phyloP scores from a whole-genome alignment of 2,888 invertebrate genomes.

The Spisula solida region DNA sequence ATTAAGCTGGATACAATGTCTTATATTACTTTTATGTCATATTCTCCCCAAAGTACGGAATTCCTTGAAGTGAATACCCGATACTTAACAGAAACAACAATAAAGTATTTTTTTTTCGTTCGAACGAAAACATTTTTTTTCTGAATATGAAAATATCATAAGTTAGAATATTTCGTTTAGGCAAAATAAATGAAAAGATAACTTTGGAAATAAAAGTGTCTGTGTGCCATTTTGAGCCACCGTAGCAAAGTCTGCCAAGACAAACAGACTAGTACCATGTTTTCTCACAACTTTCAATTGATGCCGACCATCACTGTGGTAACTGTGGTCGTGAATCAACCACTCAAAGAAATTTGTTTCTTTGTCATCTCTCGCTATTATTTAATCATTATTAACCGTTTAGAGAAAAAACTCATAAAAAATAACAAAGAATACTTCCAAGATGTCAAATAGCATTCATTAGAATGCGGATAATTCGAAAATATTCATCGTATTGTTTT shows the following conservation, averaged over 20 bases:
- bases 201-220: no score
- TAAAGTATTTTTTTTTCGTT: no score
- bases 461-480: slow-evolving; percentile 40
- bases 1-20: no score
- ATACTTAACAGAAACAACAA: no score
- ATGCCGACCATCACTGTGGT: not conserved
- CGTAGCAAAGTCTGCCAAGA: not conserved
- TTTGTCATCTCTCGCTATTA: slow-evolving; percentile 64
- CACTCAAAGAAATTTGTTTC: slow-evolving; percentile 60
- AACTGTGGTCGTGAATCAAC: slow-evolving; percentile 45
- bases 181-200: no score
- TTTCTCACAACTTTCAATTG: not conserved
- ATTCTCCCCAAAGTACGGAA: no score
- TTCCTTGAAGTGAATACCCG: no score
- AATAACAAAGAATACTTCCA: slow-evolving; percentile 57
- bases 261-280: not conserved
- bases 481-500: slow-evolving; percentile 45
- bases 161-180: no score
- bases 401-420: slow-evolving; percentile 65
- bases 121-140: no score
- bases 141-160: no score
- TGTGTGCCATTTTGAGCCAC: no score
- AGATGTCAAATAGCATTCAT: slow-evolving; percentile 50
- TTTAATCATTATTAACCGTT: slow-evolving; percentile 68
- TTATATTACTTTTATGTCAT: no score